These are phyloP conservation scores for Phataginus tricuspis DNA, from an alignment of 2,797 vertebrate species.

Conservation along the genomic window DNA sequence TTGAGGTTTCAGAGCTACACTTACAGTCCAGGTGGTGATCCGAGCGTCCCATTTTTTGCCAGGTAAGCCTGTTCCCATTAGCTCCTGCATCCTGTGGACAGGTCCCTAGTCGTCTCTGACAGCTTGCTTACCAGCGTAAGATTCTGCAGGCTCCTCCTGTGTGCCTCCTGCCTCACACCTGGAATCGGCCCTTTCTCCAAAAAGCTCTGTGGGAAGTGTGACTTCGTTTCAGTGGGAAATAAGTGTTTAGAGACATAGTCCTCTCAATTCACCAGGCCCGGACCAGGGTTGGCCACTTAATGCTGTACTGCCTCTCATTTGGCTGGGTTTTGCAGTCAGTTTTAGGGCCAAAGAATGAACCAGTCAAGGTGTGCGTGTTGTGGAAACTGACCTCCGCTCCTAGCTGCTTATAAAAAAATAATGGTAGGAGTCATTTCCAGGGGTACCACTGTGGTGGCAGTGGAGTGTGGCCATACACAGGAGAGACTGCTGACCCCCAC, in stretches of 20 bases:
- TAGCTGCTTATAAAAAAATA: too few relatives aligned
- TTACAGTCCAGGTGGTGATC: too few relatives aligned
- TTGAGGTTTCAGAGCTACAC: background rate
- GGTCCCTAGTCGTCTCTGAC: background rate
- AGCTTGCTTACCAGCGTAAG: background rate
- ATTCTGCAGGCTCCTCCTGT: background rate
- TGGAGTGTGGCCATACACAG: fast-evolving
- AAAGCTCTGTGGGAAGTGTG: background rate
- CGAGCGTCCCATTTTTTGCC: background rate
- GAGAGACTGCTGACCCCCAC: background rate
- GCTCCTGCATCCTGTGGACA: background rate
- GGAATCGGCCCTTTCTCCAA: background rate
- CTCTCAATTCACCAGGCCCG: background rate
- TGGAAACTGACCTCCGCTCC: background rate
- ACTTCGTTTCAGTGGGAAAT: background rate
- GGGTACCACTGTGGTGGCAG: background rate
- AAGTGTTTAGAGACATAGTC: background rate
- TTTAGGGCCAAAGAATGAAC: background rate
- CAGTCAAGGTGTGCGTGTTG: background rate
- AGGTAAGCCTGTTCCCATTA: fast-evolving
- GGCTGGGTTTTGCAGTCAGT: too few relatives aligned
- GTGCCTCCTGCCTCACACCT: background rate
- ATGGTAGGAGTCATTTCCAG: background rate
- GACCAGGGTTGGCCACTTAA: background rate
- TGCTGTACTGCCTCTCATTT: background rate